Evolutionary conservation across 53 echinoderm and acorn worm genomes (phyloP).

Genomic region (Actinopyga echinites): DNA sequence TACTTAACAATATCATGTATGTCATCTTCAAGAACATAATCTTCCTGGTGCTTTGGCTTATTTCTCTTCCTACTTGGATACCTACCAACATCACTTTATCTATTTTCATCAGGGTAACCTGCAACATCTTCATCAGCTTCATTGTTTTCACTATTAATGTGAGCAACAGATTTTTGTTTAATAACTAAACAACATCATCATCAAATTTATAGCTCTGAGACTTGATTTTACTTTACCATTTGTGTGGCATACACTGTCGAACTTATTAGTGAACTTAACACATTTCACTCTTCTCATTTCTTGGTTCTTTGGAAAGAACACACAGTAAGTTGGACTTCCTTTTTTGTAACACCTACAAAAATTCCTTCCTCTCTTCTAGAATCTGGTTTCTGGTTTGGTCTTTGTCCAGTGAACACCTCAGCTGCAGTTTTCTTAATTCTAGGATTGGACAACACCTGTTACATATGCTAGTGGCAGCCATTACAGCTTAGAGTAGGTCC

Average conservation of each 20-base stretch:
- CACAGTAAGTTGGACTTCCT: slow-evolving; percentile 32
- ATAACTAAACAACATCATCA: too few species aligned
- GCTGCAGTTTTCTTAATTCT: neutral
- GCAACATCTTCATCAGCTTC: neutral
- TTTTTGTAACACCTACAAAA: slow-evolving; percentile 34
- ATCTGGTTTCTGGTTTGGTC: slow-evolving; percentile 35
- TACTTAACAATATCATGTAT: neutral
- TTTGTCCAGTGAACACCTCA: slow-evolving; percentile 21
- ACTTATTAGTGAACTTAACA: neutral
- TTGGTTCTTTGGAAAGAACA: slow-evolving; percentile 5
- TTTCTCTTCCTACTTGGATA: slow-evolving; percentile 36
- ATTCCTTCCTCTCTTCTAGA: neutral
- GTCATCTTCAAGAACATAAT: neutral
- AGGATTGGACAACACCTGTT: slow-evolving; percentile 26
- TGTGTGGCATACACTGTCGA: neutral
- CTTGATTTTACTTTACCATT: neutral
- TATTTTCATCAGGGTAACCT: neutral
- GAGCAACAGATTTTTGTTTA: too few species aligned
- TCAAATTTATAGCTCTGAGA: neutral
- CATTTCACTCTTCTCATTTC: neutral
- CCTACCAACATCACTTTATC: neutral
- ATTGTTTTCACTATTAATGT: neutral
- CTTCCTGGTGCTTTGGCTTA: neutral
- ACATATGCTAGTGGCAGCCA: slow-evolving; percentile 23
- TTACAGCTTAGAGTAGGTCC: slow-evolving; percentile 45